Evolutionary conservation across 2,888 invertebrate genomes (phyloP).

Genomic region (Watsonalla binaria): DNA sequence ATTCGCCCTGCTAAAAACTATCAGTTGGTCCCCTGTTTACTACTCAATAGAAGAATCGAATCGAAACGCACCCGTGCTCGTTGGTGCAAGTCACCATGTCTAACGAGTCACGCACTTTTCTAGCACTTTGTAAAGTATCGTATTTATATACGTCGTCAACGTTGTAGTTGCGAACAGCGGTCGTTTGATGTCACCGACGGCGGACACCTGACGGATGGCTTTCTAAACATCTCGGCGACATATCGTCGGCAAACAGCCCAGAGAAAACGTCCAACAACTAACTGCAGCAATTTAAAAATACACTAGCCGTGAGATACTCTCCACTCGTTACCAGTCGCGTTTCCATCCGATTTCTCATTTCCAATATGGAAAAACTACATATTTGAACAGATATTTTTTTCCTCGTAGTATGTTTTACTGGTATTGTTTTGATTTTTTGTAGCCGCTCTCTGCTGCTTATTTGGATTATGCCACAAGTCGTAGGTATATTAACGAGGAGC

Average conservation of each 20-base stretch:
- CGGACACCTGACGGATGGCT: constrained; percentile 70
- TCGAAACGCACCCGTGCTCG: constrained; percentile 7
- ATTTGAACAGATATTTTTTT: background rate
- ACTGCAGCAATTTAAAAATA: constrained; percentile 63
- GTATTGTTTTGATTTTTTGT: no score
- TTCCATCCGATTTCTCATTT: constrained; percentile 32
- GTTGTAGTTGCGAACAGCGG: constrained; percentile 19
- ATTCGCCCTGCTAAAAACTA: background rate
- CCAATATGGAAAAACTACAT: constrained; percentile 15
- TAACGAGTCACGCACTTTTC: constrained; percentile 21
- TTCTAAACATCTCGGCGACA: constrained; percentile 67
- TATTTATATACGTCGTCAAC: constrained; percentile 39
- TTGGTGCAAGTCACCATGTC: constrained; percentile 24
- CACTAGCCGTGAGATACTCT: constrained; percentile 38
- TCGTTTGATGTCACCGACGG: constrained; percentile 61
- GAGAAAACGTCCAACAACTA: constrained; percentile 64
- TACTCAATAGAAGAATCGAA: background rate
- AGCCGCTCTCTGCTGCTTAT: no score
- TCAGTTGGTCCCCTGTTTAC: no score
- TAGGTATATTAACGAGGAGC: no score
- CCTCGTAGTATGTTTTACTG: no score
- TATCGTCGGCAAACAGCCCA: constrained; percentile 58
- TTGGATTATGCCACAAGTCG: no score
- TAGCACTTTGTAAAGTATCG: constrained; percentile 10
- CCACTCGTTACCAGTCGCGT: constrained; percentile 34